Base-by-base conservation (phyloP, 2,113 vertebrate genomes). In the Amblyornis subalaris region DNA sequence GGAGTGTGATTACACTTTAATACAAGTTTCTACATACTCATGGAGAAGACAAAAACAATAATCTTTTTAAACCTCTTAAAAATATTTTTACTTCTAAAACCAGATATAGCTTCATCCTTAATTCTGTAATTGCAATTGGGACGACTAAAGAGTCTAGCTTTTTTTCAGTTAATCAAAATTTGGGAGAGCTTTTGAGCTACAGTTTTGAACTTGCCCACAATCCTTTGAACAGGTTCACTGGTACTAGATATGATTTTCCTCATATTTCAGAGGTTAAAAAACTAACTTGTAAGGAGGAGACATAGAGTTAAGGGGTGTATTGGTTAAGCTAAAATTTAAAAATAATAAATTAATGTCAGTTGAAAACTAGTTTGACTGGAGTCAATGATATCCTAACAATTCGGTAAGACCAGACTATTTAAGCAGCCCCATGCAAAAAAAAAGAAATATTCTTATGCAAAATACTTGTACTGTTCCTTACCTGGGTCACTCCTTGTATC, bases 401-500 rank as follows among this genome's bases (percentile, higher is more conserved):
- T 88, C 42, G 44, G 1, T 60, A 80, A 62, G 42, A 48, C 26
- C 38, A 65, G 58, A 20, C 4, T 40, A 22, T 51, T 66, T 57
- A 60, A 79, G n/a, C 7, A 50, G 5, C 28, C 71, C 23, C 77
- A 21, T 10, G 7, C 13, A 75, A 70, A 85, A 78, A 78, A 51
- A 35, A 36, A 31, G 50, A 19, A 51, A 26, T 0, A 1, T 57
- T 65, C 35, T 51, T 57, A 31, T 2, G 33, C 21, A 60, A 70
- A 82, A 42, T 6, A 15, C 15, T 44, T 55, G 21, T 54, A 5
- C 36, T 65, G 0, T 58, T 75, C 48, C 51, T 96, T 98, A 99
- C 99, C 98, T 98, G 99, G 98, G 35, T 99, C 98, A 22, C 96
- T 97, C 31, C 97, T 97, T 55, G 91, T 97, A 21, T 98, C 98